Evolutionary conservation across 1,140 invertebrate species (phyloP).

Genomic region (Bicyclus anynana): DNA sequence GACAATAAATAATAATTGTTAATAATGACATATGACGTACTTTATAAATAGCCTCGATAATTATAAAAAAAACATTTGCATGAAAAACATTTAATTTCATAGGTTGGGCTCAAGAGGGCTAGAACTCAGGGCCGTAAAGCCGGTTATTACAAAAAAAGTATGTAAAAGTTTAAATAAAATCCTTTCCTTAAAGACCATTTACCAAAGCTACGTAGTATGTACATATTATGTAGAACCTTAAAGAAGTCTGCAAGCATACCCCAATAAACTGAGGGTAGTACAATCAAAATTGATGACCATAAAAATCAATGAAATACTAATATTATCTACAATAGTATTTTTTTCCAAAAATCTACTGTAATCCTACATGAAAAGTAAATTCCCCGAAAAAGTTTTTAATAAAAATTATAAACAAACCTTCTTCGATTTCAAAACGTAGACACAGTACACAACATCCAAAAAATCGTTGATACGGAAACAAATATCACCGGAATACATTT

Average conservation of each 20-base stretch:
- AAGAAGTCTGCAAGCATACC: too few relatives aligned
- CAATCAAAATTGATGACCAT: too few relatives aligned
- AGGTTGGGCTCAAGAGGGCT: too few relatives aligned
- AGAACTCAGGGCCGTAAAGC: too few relatives aligned
- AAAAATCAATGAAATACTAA: too few relatives aligned
- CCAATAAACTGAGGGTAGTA: too few relatives aligned
- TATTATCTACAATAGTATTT: too few relatives aligned
- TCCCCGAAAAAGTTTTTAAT: not conserved
- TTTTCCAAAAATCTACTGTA: too few relatives aligned
- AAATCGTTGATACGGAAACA: constrained; percentile 61
- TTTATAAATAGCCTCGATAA: constrained; percentile 12
- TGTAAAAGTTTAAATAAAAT: not conserved
- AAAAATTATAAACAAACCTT: constrained; percentile 39
- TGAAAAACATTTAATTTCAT: too few relatives aligned
- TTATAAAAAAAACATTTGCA: constrained; percentile 2
- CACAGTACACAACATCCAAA: constrained; percentile 65
- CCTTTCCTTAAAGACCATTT: too few relatives aligned
- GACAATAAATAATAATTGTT: constrained; percentile 15
- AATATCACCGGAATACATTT: constrained; percentile 53
- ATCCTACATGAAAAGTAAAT: not conserved
- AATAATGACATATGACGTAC: not conserved
- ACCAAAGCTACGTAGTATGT: too few relatives aligned
- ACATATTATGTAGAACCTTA: too few relatives aligned
- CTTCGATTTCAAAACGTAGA: constrained; percentile 46
- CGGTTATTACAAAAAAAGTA: not conserved